Evolutionary conservation across 1,140 invertebrate species (phyloP), one percentile per base, ranked within the genome.

Genomic region (Paramacrobiotus metropolitanus): DNA sequence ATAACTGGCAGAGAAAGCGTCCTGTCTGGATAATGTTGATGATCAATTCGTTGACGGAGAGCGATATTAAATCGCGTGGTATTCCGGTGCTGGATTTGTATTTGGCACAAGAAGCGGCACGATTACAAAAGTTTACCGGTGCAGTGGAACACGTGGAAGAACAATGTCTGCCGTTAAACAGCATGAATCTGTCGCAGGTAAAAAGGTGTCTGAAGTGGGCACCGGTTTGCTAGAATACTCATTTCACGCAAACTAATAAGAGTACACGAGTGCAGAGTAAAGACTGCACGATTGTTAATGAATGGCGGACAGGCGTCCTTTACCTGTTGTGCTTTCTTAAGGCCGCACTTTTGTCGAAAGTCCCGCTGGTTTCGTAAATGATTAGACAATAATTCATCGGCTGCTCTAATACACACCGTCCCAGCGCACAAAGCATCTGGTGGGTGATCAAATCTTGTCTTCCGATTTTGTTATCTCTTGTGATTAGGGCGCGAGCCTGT

Each of bases 21-120:
- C 77, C 78, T 2, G 71, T 79, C 9, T 79, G 77, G 77, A 73
- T 78, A 28, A 76, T 79, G 76, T 66, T 79, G 61, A 76, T 79
- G 74, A 69, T 79, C 9, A 78, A 78, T 65, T 76, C 76, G 2
- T 66, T 79, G 61, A 78, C 75, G 3, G 75, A 77, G 67, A 74
- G 69, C 62, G 76, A 78, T 65, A 73, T 79, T 21, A 73, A 73
- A 62, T 73, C 74, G 9, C 67, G 75, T 48, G 78, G 76, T 4
- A 73, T 76, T 59, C 77, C 77, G 20, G 77, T 79, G 2, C 66
- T 79, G 63, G 78, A 79, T 66, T 66, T 78, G 29, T 78, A 75
- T 68, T 68, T 79, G 34, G 75, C 77, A 9, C 76, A 78, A 63
- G 70, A 77, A 65, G 77, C 78, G 1, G 74, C 73, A 62, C 65